Conservation (phyloP, 2,888 invertebrate species). For the Silvanus unidentatus region DNA sequence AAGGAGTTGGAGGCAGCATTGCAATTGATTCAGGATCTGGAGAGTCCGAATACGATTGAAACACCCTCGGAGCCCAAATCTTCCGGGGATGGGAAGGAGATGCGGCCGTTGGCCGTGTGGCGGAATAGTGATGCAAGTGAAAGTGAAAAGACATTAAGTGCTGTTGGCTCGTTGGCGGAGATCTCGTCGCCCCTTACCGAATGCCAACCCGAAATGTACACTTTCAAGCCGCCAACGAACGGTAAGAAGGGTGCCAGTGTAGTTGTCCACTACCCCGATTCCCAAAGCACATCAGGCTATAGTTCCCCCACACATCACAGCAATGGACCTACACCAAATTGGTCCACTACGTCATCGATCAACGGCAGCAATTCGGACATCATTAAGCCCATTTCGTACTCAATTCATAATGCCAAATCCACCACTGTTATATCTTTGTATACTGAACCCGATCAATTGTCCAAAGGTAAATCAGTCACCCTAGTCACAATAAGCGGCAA, state of each 20-base stretch:
- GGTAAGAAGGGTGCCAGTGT: conserved; percentile 42
- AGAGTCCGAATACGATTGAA: conserved; percentile 48
- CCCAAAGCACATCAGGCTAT: conserved; percentile 50
- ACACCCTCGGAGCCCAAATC: conserved; percentile 44
- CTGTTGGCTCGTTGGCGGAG: conserved; percentile 43
- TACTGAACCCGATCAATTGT: conserved; percentile 28
- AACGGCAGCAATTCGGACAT: conserved; percentile 41
- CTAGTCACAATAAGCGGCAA: conserved; percentile 44
- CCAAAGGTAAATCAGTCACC: conserved; percentile 43
- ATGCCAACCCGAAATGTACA: conserved; percentile 34
- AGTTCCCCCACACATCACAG: conserved; percentile 45
- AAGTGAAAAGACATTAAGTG: conserved; percentile 47
- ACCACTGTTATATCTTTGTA: conserved; percentile 46
- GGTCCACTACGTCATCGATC: conserved; percentile 45
- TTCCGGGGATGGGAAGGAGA: conserved; percentile 25
- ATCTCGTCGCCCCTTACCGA: conserved; percentile 40
- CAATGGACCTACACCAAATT: conserved; percentile 39
- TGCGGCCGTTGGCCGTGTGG: conserved; percentile 40
- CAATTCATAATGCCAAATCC: conserved; percentile 45
- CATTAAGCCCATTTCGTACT: conserved; percentile 39
- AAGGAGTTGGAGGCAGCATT: conserved; percentile 49
- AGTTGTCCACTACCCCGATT: conserved; percentile 42
- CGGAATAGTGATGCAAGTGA: conserved; percentile 39
- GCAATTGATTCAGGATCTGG: conserved; percentile 49
- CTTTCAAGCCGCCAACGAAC: conserved; percentile 36